phyloP scores from a whole-genome alignment of 37 sponge, comb jelly and placozoan genomes.

The Diacarnus erythraeanus region DNA sequence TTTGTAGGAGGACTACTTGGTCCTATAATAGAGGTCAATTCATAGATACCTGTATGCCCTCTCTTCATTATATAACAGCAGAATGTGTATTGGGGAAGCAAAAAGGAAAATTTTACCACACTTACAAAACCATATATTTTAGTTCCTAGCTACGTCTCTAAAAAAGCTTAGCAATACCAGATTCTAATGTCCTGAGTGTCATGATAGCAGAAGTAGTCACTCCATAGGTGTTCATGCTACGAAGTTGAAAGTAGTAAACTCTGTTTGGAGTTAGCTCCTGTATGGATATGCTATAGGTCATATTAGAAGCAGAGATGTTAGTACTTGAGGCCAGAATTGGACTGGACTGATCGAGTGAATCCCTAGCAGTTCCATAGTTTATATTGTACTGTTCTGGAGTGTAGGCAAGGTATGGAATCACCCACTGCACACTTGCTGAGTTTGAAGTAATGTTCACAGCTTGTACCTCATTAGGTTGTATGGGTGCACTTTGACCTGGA shows the following conservation, averaged over 20 bases:
- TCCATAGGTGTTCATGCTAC: not conserved
- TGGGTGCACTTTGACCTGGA: constrained; percentile 6
- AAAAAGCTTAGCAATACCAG: constrained; percentile 2
- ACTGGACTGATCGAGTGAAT: not conserved
- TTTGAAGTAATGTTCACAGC: constrained; percentile 1
- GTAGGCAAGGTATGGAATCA: constrained; percentile 2
- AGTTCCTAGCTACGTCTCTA: no score
- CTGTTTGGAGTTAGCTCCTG: constrained; percentile 11
- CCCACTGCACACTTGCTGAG: constrained; percentile 21
- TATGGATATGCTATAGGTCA: not conserved
- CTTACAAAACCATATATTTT: no score
- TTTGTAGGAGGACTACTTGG: constrained; percentile 29
- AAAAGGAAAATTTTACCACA: no score
- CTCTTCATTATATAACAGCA: no score
- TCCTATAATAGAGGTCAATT: constrained; percentile 10
- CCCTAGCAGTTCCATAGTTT: constrained; percentile 13
- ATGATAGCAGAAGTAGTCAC: not conserved
- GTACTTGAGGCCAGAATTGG: not conserved
- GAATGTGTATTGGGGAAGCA: no score
- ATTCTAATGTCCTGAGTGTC: constrained; percentile 11
- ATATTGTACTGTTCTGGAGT: constrained; percentile 28
- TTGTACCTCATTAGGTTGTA: constrained; percentile 3
- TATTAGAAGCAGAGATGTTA: constrained; percentile 19
- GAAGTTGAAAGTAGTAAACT: constrained; percentile 23
- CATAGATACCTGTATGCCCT: no score